These are phyloP conservation scores for Phasia obesa DNA, from an alignment of 2,888 invertebrate species.

Conservation along the genomic window DNA sequence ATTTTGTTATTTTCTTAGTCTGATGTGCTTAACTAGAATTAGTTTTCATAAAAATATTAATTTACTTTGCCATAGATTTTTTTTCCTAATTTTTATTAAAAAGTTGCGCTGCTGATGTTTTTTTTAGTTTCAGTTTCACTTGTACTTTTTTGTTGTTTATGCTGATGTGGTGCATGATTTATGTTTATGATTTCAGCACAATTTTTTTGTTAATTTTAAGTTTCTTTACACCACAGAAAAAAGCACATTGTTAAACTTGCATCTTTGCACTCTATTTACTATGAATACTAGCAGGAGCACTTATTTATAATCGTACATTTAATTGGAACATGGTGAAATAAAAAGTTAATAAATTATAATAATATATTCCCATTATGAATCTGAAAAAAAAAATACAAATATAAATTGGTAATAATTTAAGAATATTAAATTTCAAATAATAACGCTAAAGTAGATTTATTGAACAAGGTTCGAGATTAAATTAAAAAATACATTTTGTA, in stretches of 20 bases:
- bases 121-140: constrained; percentile 11
- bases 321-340: constrained; percentile 45
- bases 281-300: constrained; percentile 34
- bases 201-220: constrained; percentile 24
- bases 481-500: no score
- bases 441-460: no score
- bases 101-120: constrained; percentile 19
- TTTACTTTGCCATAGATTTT: constrained; percentile 12
- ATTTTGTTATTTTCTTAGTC: constrained; percentile 52
- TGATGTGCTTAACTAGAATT: constrained; percentile 34
- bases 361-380: no score
- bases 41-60: constrained; percentile 29
- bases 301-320: constrained; percentile 32
- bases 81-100: constrained; percentile 35
- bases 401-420: no score
- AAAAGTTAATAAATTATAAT: no score
- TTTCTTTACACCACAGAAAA: constrained; percentile 31
- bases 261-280: constrained; percentile 56
- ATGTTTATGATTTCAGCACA: constrained; percentile 49
- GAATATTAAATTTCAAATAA: no score
- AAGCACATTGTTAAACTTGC: constrained; percentile 55
- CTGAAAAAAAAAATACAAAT: no score
- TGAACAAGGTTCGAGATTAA: no score
- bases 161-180: constrained; percentile 65
- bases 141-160: constrained; percentile 23